phyloP scores from a whole-genome alignment of 2,797 vertebrate genomes.

The Brachymystax lenok region DNA sequence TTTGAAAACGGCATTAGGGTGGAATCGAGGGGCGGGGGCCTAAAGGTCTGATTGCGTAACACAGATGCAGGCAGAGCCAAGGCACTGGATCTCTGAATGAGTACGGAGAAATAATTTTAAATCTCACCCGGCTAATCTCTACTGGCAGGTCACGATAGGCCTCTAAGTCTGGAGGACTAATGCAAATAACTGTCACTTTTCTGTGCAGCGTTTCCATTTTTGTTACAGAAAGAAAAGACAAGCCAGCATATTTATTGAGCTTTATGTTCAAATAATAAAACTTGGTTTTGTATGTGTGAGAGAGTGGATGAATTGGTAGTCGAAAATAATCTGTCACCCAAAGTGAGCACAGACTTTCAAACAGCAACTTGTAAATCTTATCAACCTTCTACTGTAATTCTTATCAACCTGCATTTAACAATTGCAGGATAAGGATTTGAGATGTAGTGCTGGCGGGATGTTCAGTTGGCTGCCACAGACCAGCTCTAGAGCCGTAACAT shows the following conservation, averaged over 20 bases:
- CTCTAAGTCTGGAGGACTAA: background rate
- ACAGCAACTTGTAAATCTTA: background rate
- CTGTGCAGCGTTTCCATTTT: background rate
- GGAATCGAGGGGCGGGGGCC: constrained; percentile 15
- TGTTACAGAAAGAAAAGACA: constrained; percentile 2
- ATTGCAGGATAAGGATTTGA: background rate
- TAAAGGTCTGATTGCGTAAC: constrained; percentile 50
- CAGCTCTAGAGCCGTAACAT: background rate
- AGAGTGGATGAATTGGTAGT: background rate
- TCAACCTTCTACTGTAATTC: background rate
- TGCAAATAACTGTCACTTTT: background rate
- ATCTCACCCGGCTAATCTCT: background rate
- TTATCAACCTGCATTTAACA: background rate
- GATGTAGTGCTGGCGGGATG: background rate
- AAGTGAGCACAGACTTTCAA: background rate
- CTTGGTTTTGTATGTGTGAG: background rate
- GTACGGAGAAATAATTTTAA: background rate
- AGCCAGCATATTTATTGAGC: background rate
- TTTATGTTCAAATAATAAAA: constrained; percentile 1
- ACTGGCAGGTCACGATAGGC: background rate
- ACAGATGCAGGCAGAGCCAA: constrained; percentile 15
- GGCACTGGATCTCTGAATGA: constrained; percentile 6
- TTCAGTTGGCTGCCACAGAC: background rate
- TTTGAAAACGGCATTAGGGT: constrained; percentile 20
- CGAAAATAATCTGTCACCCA: background rate